Evolutionary conservation across 2,888 invertebrate species (phyloP).

Genomic region (Globia sparganii): DNA sequence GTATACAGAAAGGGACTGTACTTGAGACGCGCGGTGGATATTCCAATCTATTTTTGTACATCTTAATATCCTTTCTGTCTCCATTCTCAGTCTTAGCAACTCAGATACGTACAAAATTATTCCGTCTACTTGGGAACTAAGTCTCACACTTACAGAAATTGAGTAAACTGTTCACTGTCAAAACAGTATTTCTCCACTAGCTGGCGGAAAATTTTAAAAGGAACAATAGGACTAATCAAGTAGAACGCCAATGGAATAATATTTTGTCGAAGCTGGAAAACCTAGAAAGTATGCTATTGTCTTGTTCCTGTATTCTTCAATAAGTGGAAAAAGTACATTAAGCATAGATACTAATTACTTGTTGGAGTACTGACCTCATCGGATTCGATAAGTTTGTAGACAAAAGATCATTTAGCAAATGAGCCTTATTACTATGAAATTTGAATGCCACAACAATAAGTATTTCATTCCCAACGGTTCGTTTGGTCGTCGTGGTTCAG

Average conservation of each 20-base stretch:
- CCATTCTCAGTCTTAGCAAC: slow-evolving; percentile 33
- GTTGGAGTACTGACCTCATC: slow-evolving; percentile 16
- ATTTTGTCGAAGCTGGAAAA: slow-evolving; percentile 8
- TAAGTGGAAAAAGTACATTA: slow-evolving; percentile 16
- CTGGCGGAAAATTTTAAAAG: slow-evolving; percentile 16
- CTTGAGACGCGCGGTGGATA: slow-evolving; percentile 43
- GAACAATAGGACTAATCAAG: slow-evolving; percentile 11
- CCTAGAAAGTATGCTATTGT: slow-evolving; percentile 16
- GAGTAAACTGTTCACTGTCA: slow-evolving; percentile 40
- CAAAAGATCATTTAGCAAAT: slow-evolving; percentile 22
- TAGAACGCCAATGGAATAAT: slow-evolving; percentile 6
- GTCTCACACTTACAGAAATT: slow-evolving; percentile 30
- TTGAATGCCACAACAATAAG: slow-evolving; percentile 55
- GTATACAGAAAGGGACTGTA: slow-evolving; percentile 16
- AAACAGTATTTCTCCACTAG: slow-evolving; percentile 23
- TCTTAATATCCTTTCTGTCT: slow-evolving; percentile 46
- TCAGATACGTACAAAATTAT: slow-evolving; percentile 17
- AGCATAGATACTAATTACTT: slow-evolving; percentile 12
- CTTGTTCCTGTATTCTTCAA: slow-evolving; percentile 13
- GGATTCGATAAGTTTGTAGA: slow-evolving; percentile 14
- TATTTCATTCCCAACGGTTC: slow-evolving; percentile 77
- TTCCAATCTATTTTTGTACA: slow-evolving; percentile 54
- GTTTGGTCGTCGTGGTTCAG: slow-evolving; percentile 76
- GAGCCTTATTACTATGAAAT: slow-evolving; percentile 37
- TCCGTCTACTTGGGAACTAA: slow-evolving; percentile 9